Base-by-base conservation (phyloP, 1,140 invertebrate species). In the Kradibia gibbosae region DNA sequence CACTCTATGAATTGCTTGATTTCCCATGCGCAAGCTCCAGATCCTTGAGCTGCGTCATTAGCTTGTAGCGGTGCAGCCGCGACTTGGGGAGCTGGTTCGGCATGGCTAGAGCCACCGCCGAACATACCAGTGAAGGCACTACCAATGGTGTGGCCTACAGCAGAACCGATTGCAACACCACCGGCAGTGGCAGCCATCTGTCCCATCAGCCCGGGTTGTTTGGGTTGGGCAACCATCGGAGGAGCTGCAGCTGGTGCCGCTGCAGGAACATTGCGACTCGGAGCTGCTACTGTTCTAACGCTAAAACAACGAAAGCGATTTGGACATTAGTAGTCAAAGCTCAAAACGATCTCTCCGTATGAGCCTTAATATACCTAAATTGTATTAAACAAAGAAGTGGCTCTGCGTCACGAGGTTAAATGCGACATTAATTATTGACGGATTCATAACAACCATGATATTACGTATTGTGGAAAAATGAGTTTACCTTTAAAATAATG, bases 151-250 rank as follows among this genome's bases (percentile, higher is more conserved):
- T 98, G 97, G 71, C 97, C 97, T 84, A 97, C 94, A 53, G 96
- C 96, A 0, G 95, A 97, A 86, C 97, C 97, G 71, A 97, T 94
- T 53, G 97, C 97, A 42, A 98, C 97, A 85, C 96, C 96, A 75
- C 96, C 96, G 86, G 96, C 97, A 10, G 96, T 98, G 3, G 96
- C 96, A 80, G 96, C 97, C 96, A 98, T 98, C 91, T 98, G 96
- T 71, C 93, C 94, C 86, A 97, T 94, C 60, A 97, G 83, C 13
- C 92, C 92, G 10, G 94, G 94, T 53, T 94, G 92, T 84, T 94
- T 93, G n/a, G 93, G 92, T 20, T 93, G 92, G 1, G 71, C 70
- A 7, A 93, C 91, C 76, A 92, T 88, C 88, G 92, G 90, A 77
- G 92, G 88, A 25, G 90, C 75, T 75, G 90, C 86, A n/a, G 91